These are phyloP conservation scores for Nemapogon koenigi DNA, from an alignment of 2,888 invertebrate genomes.

Conservation along the genomic window DNA sequence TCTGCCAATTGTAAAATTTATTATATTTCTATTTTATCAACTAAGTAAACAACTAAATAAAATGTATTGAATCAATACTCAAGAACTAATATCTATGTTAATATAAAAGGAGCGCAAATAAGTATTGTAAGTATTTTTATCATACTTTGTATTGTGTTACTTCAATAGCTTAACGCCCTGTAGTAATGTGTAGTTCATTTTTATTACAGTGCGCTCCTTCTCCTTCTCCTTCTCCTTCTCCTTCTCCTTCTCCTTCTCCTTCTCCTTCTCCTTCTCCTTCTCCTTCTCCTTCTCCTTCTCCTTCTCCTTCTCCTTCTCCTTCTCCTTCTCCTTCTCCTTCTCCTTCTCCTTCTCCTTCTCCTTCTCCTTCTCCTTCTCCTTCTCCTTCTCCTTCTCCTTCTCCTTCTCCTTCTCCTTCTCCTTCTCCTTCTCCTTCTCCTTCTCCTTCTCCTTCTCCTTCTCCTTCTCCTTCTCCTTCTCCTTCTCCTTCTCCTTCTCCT, in stretches of 20 bases:
- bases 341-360: constrained; percentile 14
- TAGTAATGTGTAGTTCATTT: no score
- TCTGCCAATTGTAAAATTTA: no score
- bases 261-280: constrained; percentile 15
- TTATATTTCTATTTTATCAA: no score
- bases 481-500: constrained; percentile 18
- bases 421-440: constrained; percentile 17
- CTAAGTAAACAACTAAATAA: no score
- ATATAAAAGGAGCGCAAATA: no score
- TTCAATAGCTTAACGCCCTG: no score
- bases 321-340: constrained; percentile 17
- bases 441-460: constrained; percentile 18
- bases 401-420: constrained; percentile 18
- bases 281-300: constrained; percentile 17
- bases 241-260: constrained; percentile 9
- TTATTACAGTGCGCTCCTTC: no score
- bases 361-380: constrained; percentile 17
- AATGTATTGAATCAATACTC: no score
- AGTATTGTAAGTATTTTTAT: no score
- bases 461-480: constrained; percentile 18
- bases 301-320: constrained; percentile 18
- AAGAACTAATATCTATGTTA: no score
- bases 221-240: constrained; percentile 9
- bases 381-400: constrained; percentile 18
- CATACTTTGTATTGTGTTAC: no score